Conservation (phyloP, 2,797 vertebrate species). For the Moxostoma hubbsi region DNA sequence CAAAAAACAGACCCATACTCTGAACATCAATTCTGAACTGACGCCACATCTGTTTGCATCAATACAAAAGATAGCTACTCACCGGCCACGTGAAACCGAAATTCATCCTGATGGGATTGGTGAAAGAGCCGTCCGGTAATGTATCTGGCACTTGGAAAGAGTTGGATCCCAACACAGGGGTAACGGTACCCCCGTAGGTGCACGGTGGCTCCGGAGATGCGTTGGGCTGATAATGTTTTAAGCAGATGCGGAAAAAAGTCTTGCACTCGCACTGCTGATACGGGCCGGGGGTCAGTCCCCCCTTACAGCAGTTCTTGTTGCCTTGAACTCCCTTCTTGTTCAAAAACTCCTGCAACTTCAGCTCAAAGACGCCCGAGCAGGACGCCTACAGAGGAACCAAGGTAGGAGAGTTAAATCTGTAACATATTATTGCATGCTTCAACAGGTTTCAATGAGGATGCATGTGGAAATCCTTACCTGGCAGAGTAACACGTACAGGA, state of each 20-base stretch:
- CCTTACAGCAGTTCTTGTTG: slow-evolving; percentile 90
- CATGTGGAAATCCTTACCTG: slow-evolving; percentile 81
- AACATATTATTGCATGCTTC: background rate
- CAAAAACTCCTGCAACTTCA: slow-evolving; percentile 95
- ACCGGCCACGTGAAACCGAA: slow-evolving; percentile 99
- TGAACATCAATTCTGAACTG: background rate
- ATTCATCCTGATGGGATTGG: slow-evolving; percentile 90
- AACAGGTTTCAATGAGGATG: background rate
- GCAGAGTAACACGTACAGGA: slow-evolving; percentile 82
- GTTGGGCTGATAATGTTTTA: slow-evolving; percentile 96
- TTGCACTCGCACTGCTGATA: slow-evolving; percentile 91
- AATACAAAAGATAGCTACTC: slow-evolving; percentile 65
- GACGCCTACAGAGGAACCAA: slow-evolving; percentile 76
- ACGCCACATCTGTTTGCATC: background rate
- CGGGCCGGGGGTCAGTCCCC: slow-evolving; percentile 68
- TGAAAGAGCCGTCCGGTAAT: slow-evolving; percentile 86
- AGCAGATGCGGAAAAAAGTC: slow-evolving; percentile 95
- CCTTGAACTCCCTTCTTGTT: slow-evolving; percentile 92
- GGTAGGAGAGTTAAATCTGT: background rate
- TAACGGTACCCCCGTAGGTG: slow-evolving; percentile 91
- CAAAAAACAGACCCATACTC: slow-evolving; percentile 36
- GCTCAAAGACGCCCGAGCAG: slow-evolving; percentile 93
- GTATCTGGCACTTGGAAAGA: slow-evolving; percentile 93
- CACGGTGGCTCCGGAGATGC: slow-evolving; percentile 95
- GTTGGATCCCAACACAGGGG: slow-evolving; percentile 90